These are phyloP conservation scores for Phainopepla nitens DNA, from an alignment of 2,113 vertebrate genomes.

Conservation along the genomic window DNA sequence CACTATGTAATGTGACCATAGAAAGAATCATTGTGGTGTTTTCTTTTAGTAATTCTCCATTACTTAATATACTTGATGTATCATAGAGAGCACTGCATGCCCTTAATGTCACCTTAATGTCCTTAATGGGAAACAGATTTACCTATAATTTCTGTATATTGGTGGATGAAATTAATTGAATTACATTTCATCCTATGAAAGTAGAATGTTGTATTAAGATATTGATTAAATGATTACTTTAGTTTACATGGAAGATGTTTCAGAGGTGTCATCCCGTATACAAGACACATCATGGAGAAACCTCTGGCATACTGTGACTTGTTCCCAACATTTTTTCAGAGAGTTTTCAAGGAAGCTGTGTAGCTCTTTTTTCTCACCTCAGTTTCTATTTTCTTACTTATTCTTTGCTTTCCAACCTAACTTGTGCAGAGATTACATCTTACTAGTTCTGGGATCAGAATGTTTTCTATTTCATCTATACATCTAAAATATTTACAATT, in stretches of 20 bases:
- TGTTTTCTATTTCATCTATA: neutral
- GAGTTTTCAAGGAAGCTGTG: neutral
- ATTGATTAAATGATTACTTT: neutral
- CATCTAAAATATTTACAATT: slow-evolving; percentile 21
- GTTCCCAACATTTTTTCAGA: neutral
- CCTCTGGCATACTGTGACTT: neutral
- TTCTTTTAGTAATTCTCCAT: neutral
- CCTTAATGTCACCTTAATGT: neutral
- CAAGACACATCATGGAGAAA: neutral
- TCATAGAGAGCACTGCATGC: neutral
- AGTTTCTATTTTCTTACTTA: neutral
- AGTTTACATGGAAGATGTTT: neutral
- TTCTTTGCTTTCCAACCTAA: neutral
- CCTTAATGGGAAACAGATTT: neutral
- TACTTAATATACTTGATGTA: neutral
- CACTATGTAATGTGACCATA: neutral
- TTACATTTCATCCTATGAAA: neutral
- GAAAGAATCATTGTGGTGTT: neutral
- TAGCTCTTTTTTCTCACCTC: neutral
- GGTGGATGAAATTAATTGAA: neutral
- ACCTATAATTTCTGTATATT: neutral
- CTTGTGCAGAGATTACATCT: neutral
- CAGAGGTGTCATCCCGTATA: neutral
- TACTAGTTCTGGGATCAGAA: neutral
- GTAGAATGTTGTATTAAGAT: neutral